Conservation (phyloP, 2,113 vertebrate genomes). For the Lasiurus borealis region DNA sequence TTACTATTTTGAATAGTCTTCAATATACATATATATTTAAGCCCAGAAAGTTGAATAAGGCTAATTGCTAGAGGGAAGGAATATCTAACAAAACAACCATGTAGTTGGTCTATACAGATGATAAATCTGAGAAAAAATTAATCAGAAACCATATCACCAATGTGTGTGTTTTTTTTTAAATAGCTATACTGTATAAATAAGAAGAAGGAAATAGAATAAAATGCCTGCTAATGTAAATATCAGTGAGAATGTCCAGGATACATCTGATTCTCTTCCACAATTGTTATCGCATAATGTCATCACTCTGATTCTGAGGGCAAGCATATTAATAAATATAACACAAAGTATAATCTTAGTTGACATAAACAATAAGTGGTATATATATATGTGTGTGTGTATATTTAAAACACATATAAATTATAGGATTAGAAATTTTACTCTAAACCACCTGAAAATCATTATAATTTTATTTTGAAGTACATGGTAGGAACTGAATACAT, state of each 20-base stretch:
- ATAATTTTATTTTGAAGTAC: constrained; percentile 14
- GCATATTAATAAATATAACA: neutral
- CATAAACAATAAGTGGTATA: neutral
- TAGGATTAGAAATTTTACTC: neutral
- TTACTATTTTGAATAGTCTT: constrained; percentile 50
- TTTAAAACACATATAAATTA: neutral
- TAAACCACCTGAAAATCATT: neutral
- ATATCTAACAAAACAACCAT: constrained; percentile 39
- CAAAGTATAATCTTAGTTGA: neutral
- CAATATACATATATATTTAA: constrained; percentile 45
- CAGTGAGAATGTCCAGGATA: neutral
- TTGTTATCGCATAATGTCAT: neutral
- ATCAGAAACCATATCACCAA: constrained; percentile 3
- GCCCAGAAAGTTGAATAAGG: neutral
- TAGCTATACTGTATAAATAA: neutral
- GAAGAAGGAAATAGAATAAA: constrained; percentile 33
- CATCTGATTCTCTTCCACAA: neutral
- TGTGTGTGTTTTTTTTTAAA: neutral
- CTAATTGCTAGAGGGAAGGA: constrained; percentile 37
- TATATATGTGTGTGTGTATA: neutral
- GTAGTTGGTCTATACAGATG: neutral
- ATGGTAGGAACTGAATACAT: neutral
- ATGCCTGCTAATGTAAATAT: neutral
- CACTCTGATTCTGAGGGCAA: neutral
- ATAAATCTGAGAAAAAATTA: neutral